A percentile compares a stretch with the other conserved stretches of the same genome.
Conservation (phyloP, 2,113 vertebrate genomes). For the Paradoxurus hermaphroditus region DNA sequence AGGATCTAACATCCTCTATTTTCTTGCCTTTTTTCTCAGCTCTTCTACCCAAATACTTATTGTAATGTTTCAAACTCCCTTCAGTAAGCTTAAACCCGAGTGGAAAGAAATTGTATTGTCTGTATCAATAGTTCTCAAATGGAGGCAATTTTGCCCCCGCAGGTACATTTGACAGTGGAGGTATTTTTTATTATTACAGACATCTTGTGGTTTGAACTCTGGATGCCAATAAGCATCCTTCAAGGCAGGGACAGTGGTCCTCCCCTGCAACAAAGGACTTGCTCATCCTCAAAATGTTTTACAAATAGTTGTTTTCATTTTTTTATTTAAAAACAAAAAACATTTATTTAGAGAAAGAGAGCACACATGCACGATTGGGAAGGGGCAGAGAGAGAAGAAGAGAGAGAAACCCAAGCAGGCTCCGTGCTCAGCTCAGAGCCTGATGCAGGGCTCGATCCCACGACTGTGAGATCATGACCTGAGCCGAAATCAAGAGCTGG, state of each 20-base stretch:
- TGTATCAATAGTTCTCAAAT: not conserved
- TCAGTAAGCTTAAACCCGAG: not conserved
- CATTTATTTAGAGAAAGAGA: no score
- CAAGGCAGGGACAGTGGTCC: accelerated
- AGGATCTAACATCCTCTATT: not conserved
- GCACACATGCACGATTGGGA: no score
- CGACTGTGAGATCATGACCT: no score
- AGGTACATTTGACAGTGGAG: not conserved
- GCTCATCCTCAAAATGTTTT: not conserved
- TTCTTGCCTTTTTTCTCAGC: not conserved
- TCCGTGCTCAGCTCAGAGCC: no score
- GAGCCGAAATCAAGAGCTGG: no score
- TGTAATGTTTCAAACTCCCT: not conserved
- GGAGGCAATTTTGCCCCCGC: not conserved
- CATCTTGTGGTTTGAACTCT: not conserved
- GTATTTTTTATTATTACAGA: not conserved
- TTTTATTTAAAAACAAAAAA: no score
- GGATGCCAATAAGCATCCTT: not conserved
- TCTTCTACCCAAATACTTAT: not conserved
- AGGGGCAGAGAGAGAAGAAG: no score
- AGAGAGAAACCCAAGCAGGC: no score
- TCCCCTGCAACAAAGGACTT: not conserved
- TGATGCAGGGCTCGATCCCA: no score
- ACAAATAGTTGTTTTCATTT: no score
- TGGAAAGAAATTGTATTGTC: not conserved